These are phyloP conservation scores for Ips nitidus DNA, from an alignment of 1,140 invertebrate genomes.

Conservation along the genomic window DNA sequence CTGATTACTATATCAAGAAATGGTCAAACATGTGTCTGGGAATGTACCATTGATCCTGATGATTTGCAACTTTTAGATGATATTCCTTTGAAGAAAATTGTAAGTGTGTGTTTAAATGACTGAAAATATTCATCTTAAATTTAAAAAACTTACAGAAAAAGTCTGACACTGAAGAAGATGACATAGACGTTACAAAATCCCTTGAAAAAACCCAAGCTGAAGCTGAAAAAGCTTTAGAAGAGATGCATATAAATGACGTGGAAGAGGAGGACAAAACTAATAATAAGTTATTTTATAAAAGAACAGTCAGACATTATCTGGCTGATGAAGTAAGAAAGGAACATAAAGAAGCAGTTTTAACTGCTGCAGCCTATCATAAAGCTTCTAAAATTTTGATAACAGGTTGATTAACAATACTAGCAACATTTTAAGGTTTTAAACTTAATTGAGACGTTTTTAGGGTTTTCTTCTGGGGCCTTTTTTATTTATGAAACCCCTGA, in stretches of 20 bases:
- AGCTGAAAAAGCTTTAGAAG: constrained; percentile 54
- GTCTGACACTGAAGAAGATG: constrained; percentile 59
- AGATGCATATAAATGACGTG: constrained; percentile 52
- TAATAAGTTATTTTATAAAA: constrained; percentile 68
- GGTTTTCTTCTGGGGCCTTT: constrained; percentile 81
- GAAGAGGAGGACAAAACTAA: constrained; percentile 51
- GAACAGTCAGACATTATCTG: constrained; percentile 70
- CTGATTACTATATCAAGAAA: constrained; percentile 74
- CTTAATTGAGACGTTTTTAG: constrained; percentile 46
- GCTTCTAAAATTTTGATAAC: constrained; percentile 76
- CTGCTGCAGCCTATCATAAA: constrained; percentile 79
- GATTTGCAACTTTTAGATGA: constrained; percentile 59
- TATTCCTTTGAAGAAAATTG: constrained; percentile 46
- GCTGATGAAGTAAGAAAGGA: constrained; percentile 67
- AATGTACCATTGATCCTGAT: constrained; percentile 72
- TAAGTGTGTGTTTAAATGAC: not conserved
- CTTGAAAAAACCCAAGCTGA: constrained; percentile 56
- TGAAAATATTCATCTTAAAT: too few species aligned
- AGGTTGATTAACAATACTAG: constrained; percentile 48
- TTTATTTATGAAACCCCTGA: constrained; percentile 92
- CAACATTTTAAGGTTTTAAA: constrained; percentile 8
- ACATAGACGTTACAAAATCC: constrained; percentile 55
- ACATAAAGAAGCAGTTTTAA: constrained; percentile 63
- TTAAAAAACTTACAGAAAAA: too few species aligned
- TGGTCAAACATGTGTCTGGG: constrained; percentile 78